Percentiles rank a stretch among this genome's conserved stretches.
phyloP scores from a whole-genome alignment of 2,888 invertebrate genomes.

The Lapara coniferarum region DNA sequence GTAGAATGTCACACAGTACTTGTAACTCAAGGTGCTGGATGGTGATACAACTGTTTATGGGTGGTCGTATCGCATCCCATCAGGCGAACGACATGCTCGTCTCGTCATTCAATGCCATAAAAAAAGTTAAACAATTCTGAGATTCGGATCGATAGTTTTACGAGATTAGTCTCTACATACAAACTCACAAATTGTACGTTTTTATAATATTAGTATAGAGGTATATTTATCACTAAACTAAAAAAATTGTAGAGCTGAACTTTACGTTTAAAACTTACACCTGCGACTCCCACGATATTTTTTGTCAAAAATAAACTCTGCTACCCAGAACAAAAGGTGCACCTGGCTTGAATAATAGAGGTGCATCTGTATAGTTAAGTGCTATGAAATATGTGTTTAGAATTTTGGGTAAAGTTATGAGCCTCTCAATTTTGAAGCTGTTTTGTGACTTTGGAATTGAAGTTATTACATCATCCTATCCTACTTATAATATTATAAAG shows the following conservation, averaged over 20 bases:
- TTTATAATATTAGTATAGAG: too few species aligned
- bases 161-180: too few species aligned
- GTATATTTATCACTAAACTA: neutral
- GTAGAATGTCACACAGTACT: too few species aligned
- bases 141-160: too few species aligned
- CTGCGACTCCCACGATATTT: constrained; percentile 37
- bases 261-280: constrained; percentile 28
- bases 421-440: neutral
- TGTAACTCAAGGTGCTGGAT: too few species aligned
- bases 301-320: constrained; percentile 30
- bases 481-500: too few species aligned
- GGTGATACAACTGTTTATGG: too few species aligned
- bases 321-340: constrained; percentile 38
- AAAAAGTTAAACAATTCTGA: too few species aligned
- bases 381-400: constrained; percentile 16
- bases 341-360: constrained; percentile 30
- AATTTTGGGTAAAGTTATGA: neutral
- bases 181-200: too few species aligned
- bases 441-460: neutral
- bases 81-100: too few species aligned
- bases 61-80: too few species aligned
- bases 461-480: constrained; percentile 9
- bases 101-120: too few species aligned
- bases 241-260: neutral
- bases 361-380: constrained; percentile 19